These are phyloP conservation scores for Prionailurus viverrinus DNA, from an alignment of 2,113 vertebrate species.

Conservation along the genomic window DNA sequence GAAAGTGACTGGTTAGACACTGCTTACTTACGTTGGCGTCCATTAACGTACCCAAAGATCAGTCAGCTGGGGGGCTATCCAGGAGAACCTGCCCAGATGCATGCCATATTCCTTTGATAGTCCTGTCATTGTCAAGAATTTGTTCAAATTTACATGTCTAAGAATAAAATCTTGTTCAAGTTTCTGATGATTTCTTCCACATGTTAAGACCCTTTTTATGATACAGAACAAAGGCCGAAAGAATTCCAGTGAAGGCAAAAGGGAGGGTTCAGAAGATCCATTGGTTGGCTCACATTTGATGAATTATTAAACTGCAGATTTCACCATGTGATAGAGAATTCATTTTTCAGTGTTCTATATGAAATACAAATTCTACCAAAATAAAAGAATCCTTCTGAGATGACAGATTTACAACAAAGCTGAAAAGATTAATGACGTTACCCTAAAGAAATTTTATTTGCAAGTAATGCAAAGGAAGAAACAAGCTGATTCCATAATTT, in stretches of 20 bases:
- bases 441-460: constrained; percentile 52
- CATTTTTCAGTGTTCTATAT: constrained; percentile 45
- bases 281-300: constrained; percentile 61
- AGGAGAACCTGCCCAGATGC: constrained; percentile 70
- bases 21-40: constrained; percentile 75
- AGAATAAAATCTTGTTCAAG: constrained; percentile 78
- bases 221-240: constrained; percentile 78
- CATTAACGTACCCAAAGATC: constrained; percentile 65
- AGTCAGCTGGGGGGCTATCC: constrained; percentile 30
- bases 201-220: constrained; percentile 75
- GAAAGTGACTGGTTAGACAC: constrained; percentile 66
- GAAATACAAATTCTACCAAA: constrained; percentile 66
- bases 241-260: constrained; percentile 56
- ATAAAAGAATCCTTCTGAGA: constrained; percentile 41
- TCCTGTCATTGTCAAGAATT: constrained; percentile 81
- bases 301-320: constrained; percentile 69
- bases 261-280: constrained; percentile 56
- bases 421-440: constrained; percentile 51
- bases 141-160: constrained; percentile 80
- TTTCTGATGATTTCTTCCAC: constrained; percentile 86
- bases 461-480: neutral
- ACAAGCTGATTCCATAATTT: constrained; percentile 39
- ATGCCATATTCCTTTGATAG: constrained; percentile 71
- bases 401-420: constrained; percentile 48
- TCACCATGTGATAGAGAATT: constrained; percentile 50